phyloP scores from a whole-genome alignment of 35 echinoderm and acorn worm species.

The Heliocidaris tuberculata region DNA sequence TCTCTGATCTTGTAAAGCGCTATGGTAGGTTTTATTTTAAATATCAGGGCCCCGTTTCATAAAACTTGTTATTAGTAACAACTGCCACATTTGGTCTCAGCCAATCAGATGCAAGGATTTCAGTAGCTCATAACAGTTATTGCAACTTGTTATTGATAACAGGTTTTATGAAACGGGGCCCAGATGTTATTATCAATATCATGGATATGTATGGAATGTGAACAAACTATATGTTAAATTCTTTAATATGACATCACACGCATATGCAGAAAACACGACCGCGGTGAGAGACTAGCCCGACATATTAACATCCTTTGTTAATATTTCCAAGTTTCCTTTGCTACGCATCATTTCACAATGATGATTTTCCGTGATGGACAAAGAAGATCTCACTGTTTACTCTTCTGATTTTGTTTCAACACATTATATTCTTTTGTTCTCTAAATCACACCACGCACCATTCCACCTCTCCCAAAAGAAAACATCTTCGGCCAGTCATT shows the following conservation, averaged over 20 bases:
- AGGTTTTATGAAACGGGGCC: no score
- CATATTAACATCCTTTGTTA: not conserved
- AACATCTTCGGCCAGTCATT: not conserved
- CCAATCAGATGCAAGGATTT: no score
- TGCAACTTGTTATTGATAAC: no score
- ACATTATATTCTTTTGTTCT: not conserved
- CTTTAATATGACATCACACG: not conserved
- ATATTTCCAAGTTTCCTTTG: not conserved
- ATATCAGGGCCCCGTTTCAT: no score
- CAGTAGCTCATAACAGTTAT: no score
- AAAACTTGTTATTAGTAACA: no score
- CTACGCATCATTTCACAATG: not conserved
- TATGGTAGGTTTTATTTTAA: no score
- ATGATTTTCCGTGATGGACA: constrained; percentile 1
- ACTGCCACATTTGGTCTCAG: no score
- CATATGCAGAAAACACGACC: not conserved
- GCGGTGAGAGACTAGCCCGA: not conserved
- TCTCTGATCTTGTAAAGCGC: no score
- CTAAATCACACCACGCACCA: not conserved
- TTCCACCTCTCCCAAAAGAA: not conserved
- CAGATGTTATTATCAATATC: no score
- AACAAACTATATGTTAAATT: no score
- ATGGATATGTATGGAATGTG: no score
- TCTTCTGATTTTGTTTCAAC: not conserved
- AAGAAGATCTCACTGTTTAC: not conserved